Evolutionary conservation across 2,113 vertebrate species (phyloP).

Genomic region (Ursus arctos): DNA sequence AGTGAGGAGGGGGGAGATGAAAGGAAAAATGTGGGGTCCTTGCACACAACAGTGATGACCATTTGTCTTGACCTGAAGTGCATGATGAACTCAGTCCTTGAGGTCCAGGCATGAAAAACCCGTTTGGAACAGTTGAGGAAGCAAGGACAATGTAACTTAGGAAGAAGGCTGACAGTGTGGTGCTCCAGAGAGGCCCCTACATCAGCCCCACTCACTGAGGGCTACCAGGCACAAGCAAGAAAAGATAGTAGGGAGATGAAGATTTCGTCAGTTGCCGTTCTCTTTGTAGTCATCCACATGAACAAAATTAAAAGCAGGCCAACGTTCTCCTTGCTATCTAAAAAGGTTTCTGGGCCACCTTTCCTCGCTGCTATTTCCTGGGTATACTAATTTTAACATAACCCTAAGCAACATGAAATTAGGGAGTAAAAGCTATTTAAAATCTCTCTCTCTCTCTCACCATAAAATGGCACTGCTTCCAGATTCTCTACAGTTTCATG

Average conservation of each 20-base stretch:
- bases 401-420: slow-evolving; percentile 53
- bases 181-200: not conserved
- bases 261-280: not conserved
- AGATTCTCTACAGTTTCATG: not conserved
- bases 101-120: not conserved
- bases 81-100: not conserved
- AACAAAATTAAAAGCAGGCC: slow-evolving; percentile 39
- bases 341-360: slow-evolving; percentile 69
- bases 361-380: slow-evolving; percentile 33
- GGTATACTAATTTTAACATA: slow-evolving; percentile 69
- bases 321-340: not conserved
- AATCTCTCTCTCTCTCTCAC: not conserved
- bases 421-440: slow-evolving; percentile 56
- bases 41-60: fast-evolving
- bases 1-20: not conserved
- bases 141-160: not conserved
- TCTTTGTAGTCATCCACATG: not conserved
- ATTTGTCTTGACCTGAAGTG: not conserved
- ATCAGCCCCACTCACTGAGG: fast-evolving
- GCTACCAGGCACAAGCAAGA: not conserved
- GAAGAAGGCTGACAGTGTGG: fast-evolving
- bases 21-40: not conserved
- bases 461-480: not conserved
- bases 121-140: not conserved
- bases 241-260: not conserved